A percentile compares a stretch with the other conserved stretches of the same genome.
These are phyloP conservation scores for Takifugu bimaculatus DNA, from an alignment of 2,113 vertebrate species.

Conservation along the genomic window DNA sequence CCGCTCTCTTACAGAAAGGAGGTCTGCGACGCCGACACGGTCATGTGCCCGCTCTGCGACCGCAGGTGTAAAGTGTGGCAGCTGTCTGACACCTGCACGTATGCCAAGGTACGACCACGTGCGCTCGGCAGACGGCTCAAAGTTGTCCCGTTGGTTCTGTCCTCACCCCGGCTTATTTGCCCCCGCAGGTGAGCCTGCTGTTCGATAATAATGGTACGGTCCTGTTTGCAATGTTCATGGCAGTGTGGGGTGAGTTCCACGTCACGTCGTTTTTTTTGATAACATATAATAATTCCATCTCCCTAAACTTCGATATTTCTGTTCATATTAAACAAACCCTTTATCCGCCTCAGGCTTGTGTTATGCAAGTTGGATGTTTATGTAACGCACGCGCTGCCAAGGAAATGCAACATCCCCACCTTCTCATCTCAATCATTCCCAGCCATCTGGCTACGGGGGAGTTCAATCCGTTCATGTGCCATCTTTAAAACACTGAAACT, in stretches of 20 bases:
- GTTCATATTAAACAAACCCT: constrained; percentile 2
- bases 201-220: constrained; percentile 93
- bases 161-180: background rate
- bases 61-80: constrained; percentile 77
- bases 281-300: too few relatives aligned
- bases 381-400: constrained; percentile 40
- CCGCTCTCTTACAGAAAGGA: constrained; percentile 79
- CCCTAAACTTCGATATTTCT: background rate
- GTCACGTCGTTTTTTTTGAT: background rate
- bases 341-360: constrained; percentile 23
- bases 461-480: constrained; percentile 25
- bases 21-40: constrained; percentile 80
- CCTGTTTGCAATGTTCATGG: constrained; percentile 90
- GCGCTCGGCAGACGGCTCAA: background rate
- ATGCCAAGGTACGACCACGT: constrained; percentile 80
- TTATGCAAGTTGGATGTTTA: constrained; percentile 30
- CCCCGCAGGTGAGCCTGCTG: constrained; percentile 83
- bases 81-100: constrained; percentile 87
- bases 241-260: constrained; percentile 88
- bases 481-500: background rate
- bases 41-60: constrained; percentile 92
- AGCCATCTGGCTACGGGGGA: constrained; percentile 56
- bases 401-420: constrained; percentile 32
- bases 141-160: background rate
- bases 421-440: constrained; percentile 20